Evolutionary conservation across 2,888 invertebrate genomes (phyloP).

Genomic region (Chloroclysta siterata): DNA sequence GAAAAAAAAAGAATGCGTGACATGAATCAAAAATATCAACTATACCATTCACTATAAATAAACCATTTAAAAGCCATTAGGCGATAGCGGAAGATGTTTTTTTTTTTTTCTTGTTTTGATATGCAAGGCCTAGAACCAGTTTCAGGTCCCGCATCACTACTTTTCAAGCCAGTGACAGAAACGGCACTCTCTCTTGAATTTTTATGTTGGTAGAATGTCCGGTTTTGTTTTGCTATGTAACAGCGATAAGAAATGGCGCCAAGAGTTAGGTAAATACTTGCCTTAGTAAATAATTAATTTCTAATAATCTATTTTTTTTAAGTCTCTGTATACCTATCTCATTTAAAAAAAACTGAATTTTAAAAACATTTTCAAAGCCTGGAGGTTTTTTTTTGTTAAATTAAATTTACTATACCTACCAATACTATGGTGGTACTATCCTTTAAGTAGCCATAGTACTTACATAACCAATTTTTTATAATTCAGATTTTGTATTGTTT

Average conservation of each 20-base stretch:
- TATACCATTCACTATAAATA: constrained; percentile 23
- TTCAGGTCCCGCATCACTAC: constrained; percentile 3
- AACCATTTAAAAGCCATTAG: constrained; percentile 23
- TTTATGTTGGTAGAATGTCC: constrained; percentile 7
- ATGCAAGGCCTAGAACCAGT: constrained; percentile 16
- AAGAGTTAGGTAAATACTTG: background rate
- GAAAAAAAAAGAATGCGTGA: constrained; percentile 9
- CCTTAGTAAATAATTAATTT: no score
- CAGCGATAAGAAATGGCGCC: constrained; percentile 1
- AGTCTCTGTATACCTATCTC: no score
- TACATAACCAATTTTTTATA: no score
- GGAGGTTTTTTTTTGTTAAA: no score
- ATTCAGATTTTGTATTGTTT: no score
- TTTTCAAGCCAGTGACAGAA: constrained; percentile 13
- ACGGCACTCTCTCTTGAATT: constrained; percentile 21
- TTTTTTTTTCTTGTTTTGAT: constrained; percentile 1
- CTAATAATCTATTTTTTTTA: no score
- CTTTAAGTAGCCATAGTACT: no score
- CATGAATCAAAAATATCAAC: constrained; percentile 17
- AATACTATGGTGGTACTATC: no score
- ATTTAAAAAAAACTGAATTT: no score
- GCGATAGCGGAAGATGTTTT: constrained; percentile 10
- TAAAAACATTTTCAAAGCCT: no score
- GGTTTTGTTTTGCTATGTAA: constrained; percentile 5
- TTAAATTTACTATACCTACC: no score